Evolutionary conservation across 1,140 invertebrate genomes (phyloP).

Genomic region (Latrodectus geometricus): DNA sequence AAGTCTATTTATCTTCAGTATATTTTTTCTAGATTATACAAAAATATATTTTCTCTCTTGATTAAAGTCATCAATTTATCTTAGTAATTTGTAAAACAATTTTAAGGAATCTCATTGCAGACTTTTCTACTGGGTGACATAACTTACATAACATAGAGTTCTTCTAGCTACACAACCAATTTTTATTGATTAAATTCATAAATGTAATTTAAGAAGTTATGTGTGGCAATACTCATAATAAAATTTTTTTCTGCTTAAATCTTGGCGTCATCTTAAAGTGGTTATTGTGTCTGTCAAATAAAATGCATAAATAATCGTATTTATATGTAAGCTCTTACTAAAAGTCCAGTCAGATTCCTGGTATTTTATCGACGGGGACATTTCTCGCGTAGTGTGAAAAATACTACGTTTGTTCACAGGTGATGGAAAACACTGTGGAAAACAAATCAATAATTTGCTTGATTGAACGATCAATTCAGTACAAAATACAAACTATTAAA

Average conservation of each 20-base stretch:
- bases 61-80: no score
- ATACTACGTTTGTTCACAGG: neutral
- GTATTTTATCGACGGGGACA: neutral
- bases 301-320: neutral
- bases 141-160: no score
- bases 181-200: no score
- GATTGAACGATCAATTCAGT: conserved; percentile 10
- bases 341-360: neutral
- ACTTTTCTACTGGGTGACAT: no score
- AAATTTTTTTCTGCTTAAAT: neutral
- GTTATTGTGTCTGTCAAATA: neutral
- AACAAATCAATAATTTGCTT: conserved; percentile 45
- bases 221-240: neutral
- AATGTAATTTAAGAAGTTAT: no score
- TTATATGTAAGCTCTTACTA: neutral
- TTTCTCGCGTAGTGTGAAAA: neutral
- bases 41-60: no score
- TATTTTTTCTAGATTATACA: no score
- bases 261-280: conserved; percentile 1
- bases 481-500: no score
- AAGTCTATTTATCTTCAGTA: no score
- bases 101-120: no score
- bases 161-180: no score
- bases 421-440: conserved; percentile 23
- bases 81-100: no score